Base-by-base conservation (phyloP, 2,113 vertebrate species). In the Cyanistes caeruleus region DNA sequence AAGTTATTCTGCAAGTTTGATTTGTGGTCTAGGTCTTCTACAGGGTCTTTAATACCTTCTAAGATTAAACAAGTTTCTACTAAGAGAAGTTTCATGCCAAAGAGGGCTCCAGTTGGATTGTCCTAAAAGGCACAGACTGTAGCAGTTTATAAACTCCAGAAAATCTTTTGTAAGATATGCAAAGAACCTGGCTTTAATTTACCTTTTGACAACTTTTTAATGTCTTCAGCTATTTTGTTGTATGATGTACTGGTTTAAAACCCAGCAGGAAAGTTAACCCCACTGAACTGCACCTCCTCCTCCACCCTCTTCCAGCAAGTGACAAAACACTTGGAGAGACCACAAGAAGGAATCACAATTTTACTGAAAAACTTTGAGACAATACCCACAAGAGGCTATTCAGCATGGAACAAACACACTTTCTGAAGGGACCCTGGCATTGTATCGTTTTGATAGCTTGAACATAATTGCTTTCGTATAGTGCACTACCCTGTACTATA, bases 21-120 rank as follows among this genome's bases (percentile, higher is more conserved):
- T 24, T 77, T 55, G 35, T 46, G 9, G 9, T 60, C 15, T 37
- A 16, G 13, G 2, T 27, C 39, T 69, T 88, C 56, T 12, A 11
- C 0, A 0, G 56, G 10, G 4, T 56, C 15, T 52, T 55, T 58
- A 70, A 58, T 10, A 53, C 48, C 5, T 27, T 13, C 15, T 35
- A 35, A 55, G 30, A 44, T n/a, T 7, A 11, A 70, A 53, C 9
- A 20, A 23, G 2, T 44, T 62, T 85, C 89, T 73, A 27, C 7
- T 9, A 37, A 37, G 18, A 87, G 39, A 87, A 72, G 13, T 56
- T 93, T 72, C 1, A 18, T 65, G 56, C 35, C 24, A 49, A 51
- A 75, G 14, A 62, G 28, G 15, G 68, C 25, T 73, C 24, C 9
- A n/a, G 9, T 21, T 5, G 6, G 20, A 44, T 62, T 80, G 39